Percentiles rank a stretch among this genome's conserved stretches.
phyloP scores from a whole-genome alignment of 2,113 vertebrate genomes.

The Rana temporaria region DNA sequence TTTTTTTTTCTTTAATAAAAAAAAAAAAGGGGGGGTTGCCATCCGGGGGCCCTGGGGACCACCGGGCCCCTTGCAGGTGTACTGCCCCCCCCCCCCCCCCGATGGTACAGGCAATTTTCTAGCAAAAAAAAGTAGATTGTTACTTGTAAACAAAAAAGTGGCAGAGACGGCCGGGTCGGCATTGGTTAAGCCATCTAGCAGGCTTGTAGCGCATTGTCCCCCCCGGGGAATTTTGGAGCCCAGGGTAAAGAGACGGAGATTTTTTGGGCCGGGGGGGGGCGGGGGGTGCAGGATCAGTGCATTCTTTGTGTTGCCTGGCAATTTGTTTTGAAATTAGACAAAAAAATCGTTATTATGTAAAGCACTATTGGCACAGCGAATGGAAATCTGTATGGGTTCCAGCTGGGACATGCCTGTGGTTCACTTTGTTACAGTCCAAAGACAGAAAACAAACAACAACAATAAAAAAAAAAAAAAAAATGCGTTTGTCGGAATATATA shows the following conservation, averaged over 20 bases:
- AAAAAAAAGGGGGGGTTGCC: no score
- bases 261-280: background rate
- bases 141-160: no score
- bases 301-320: slow-evolving; percentile 50
- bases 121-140: no score
- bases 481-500: background rate
- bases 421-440: slow-evolving; percentile 33
- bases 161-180: no score
- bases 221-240: no score
- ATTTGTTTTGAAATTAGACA: slow-evolving; percentile 36
- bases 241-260: background rate
- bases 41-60: no score
- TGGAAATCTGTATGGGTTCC: slow-evolving; percentile 25
- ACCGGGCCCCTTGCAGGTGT: no score
- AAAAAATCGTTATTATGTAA: slow-evolving; percentile 17
- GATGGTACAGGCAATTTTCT: no score
- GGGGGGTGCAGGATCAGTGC: background rate
- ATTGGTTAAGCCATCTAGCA: no score
- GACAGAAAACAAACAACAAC: slow-evolving; percentile 19
- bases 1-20: no score
- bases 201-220: no score
- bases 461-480: slow-evolving; percentile 27
- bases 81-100: no score
- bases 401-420: slow-evolving; percentile 52
- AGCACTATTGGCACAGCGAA: slow-evolving; percentile 26